These are phyloP conservation scores for Arenaria interpres DNA, from an alignment of 2,113 vertebrate species.

Conservation along the genomic window DNA sequence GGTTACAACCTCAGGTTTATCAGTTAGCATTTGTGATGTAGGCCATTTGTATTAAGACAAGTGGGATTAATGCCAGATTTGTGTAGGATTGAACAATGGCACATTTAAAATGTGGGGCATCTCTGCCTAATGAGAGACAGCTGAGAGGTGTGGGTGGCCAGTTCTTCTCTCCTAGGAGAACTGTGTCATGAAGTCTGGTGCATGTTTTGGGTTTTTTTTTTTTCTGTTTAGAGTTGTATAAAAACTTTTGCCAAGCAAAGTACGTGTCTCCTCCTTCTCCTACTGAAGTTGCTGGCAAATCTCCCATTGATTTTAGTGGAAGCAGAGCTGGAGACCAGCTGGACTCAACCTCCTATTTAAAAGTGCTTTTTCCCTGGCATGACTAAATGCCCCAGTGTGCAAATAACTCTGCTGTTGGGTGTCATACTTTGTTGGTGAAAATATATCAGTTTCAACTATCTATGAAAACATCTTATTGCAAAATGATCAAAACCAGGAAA, in stretches of 20 bases:
- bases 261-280: background rate
- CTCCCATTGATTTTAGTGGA: background rate
- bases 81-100: slow-evolving; percentile 42
- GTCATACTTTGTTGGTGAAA: slow-evolving; percentile 9
- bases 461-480: background rate
- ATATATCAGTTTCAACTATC: background rate
- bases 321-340: slow-evolving; percentile 19
- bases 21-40: background rate
- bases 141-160: slow-evolving; percentile 62
- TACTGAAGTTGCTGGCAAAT: background rate
- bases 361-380: background rate
- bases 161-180: slow-evolving; percentile 31
- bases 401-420: background rate
- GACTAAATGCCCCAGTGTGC: background rate
- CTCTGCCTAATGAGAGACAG: slow-evolving; percentile 56
- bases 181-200: slow-evolving; percentile 48
- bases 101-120: slow-evolving; percentile 34
- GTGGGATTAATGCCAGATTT: slow-evolving; percentile 18
- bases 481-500: slow-evolving; percentile 24
- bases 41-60: background rate
- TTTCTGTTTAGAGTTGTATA: background rate
- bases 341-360: background rate
- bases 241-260: background rate
- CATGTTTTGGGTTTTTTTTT: slow-evolving; percentile 4
- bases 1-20: slow-evolving; percentile 1